A percentile compares a stretch with the other conserved stretches of the same genome.
Evolutionary conservation across 2,113 vertebrate genomes (phyloP).

Genomic region (Hymenochirus boettgeri): DNA sequence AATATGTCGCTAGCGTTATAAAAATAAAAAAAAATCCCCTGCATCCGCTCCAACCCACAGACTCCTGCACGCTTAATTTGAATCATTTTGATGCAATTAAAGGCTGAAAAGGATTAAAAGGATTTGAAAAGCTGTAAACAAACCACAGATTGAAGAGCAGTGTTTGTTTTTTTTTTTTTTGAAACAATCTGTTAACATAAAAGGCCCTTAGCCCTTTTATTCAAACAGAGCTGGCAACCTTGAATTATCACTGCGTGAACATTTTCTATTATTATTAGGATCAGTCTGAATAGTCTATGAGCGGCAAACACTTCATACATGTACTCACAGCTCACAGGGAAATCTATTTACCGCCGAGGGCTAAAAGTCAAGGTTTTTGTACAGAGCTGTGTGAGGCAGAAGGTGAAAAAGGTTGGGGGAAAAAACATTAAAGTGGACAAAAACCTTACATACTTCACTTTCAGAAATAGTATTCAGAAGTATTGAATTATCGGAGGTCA

Average conservation of each 20-base stretch:
- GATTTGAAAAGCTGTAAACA: conserved; percentile 40
- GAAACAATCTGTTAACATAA: conserved; percentile 43
- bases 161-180: conserved; percentile 38
- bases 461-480: not conserved
- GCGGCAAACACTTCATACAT: not conserved
- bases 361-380: conserved; percentile 2
- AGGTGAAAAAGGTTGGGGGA: not conserved
- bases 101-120: conserved; percentile 41
- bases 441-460: not conserved
- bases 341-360: conserved; percentile 2
- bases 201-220: conserved; percentile 39
- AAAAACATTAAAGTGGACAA: not conserved
- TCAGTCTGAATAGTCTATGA: conserved; percentile 9
- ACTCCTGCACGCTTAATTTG: conserved; percentile 32
- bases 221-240: conserved; percentile 38
- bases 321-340: not conserved
- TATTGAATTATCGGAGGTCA: not conserved
- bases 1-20: not conserved
- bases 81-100: conserved; percentile 42
- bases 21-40: conserved; percentile 13
- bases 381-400: not conserved
- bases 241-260: conserved; percentile 28
- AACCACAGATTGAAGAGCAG: conserved; percentile 38
- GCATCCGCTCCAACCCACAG: conserved; percentile 20
- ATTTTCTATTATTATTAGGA: conserved; percentile 38